Percentiles rank a stretch among this genome's conserved stretches.
phyloP scores from a whole-genome alignment of 2,888 invertebrate species.

The Gari tellinella region DNA sequence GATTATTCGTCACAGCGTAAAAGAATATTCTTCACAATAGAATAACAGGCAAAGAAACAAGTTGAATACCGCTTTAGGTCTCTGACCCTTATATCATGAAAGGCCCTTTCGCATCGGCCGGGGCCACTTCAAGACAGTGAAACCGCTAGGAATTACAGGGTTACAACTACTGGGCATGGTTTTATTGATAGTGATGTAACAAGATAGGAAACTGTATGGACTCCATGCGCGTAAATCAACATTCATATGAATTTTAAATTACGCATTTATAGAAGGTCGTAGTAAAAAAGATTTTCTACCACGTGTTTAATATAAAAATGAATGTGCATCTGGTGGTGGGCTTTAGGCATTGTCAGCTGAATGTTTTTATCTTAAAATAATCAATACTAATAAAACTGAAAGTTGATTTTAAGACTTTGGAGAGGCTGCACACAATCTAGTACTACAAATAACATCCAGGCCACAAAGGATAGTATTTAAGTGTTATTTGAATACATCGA shows the following conservation, averaged over 20 bases:
- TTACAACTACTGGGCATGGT: constrained; percentile 4
- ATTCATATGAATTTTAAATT: constrained; percentile 37
- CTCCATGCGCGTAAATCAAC: constrained; percentile 13
- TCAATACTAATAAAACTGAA: no score
- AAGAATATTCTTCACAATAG: constrained; percentile 14
- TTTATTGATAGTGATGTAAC: constrained; percentile 37
- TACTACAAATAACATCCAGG: no score
- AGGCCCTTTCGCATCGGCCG: not conserved
- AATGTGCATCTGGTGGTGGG: not conserved
- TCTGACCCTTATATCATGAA: not conserved
- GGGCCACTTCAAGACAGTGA: no score
- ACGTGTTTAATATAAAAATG: not conserved
- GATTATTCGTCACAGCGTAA: constrained; percentile 20
- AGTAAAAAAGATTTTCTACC: not conserved
- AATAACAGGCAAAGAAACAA: not conserved
- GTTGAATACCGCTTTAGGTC: constrained; percentile 3
- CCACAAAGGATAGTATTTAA: no score
- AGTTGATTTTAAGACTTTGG: no score
- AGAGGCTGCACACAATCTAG: no score
- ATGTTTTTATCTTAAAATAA: no score
- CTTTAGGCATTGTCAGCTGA: no score
- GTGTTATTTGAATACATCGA: no score
- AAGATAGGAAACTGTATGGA: constrained; percentile 9
- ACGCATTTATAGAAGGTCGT: not conserved
- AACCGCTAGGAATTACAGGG: no score